Percentiles rank a stretch among this genome's conserved stretches.
These are phyloP conservation scores for Acrocyrtus sp. DNA, from an alignment of 2,888 invertebrate genomes.

Conservation along the genomic window DNA sequence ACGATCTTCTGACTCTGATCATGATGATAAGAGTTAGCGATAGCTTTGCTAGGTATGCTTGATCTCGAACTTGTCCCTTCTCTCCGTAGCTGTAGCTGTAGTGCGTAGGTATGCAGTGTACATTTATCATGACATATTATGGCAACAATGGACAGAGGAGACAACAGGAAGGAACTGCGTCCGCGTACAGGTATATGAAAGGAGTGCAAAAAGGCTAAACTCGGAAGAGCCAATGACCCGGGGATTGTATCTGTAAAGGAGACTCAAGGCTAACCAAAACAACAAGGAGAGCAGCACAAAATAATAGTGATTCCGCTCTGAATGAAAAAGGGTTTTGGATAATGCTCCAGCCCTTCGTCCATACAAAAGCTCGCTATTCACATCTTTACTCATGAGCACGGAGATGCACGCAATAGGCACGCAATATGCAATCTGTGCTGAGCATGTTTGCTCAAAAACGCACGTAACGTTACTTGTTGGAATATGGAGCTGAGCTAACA, in stretches of 20 bases:
- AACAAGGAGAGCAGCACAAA: no score
- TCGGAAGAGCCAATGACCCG: constrained; percentile 61
- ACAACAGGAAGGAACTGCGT: constrained; percentile 50
- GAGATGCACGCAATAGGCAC: no score
- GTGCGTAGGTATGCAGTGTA: no score
- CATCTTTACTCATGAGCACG: constrained; percentile 3
- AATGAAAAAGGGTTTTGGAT: neutral
- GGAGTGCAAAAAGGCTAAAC: constrained; percentile 35
- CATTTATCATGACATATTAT: no score
- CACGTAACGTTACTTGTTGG: no score
- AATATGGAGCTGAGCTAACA: no score
- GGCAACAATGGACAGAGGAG: no score
- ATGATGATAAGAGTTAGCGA: neutral
- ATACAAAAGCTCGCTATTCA: neutral
- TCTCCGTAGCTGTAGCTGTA: no score
- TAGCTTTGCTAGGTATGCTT: no score
- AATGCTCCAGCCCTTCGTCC: neutral
- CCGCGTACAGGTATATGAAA: no score
- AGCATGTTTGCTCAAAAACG: no score
- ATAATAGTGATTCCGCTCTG: neutral
- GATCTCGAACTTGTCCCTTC: no score
- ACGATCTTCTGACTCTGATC: neutral
- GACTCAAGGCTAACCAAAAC: constrained; percentile 57
- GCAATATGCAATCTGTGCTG: neutral
- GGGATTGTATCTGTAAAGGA: constrained; percentile 48